phyloP scores from a whole-genome alignment of 1,140 invertebrate species.

The Drosophila obscura region DNA sequence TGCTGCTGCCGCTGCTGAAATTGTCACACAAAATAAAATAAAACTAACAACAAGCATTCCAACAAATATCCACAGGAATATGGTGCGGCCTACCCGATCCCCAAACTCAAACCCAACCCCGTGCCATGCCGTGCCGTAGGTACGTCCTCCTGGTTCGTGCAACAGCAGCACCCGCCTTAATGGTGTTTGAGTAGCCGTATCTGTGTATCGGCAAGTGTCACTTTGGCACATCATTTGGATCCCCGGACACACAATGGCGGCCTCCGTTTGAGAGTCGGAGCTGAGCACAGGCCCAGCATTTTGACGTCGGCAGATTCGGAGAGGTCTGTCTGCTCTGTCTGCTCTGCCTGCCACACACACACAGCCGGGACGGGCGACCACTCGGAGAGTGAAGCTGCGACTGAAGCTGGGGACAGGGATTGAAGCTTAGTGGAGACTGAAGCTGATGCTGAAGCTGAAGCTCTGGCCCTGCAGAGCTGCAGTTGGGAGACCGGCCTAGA shows the following conservation, averaged over 20 bases:
- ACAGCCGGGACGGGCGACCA: not conserved
- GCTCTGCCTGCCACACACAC: conserved; percentile 17
- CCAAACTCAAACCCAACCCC: not conserved
- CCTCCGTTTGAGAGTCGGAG: conserved; percentile 63
- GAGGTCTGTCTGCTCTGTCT: conserved; percentile 5
- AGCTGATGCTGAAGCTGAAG: not conserved
- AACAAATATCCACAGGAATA: conserved; percentile 54
- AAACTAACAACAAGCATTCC: conserved; percentile 68
- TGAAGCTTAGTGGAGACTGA: not conserved
- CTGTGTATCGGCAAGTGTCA: conserved; percentile 76
- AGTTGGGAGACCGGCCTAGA: not conserved
- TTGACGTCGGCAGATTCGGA: conserved; percentile 77
- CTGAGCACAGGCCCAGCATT: conserved; percentile 43
- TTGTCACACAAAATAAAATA: conserved; percentile 79
- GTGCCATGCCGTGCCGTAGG: not conserved
- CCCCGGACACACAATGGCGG: conserved; percentile 67
- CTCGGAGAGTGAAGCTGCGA: conserved; percentile 1
- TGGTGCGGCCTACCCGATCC: not conserved
- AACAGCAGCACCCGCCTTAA: conserved; percentile 53
- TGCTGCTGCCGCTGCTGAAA: conserved; percentile 57
- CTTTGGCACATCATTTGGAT: conserved; percentile 78
- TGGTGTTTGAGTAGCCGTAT: conserved; percentile 74
- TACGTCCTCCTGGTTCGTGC: not conserved
- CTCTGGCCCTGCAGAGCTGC: not conserved
- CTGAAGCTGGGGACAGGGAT: conserved; percentile 4